Evolutionary conservation across 1,140 invertebrate genomes (phyloP).

Genomic region (Cardiocondyla obscurior): DNA sequence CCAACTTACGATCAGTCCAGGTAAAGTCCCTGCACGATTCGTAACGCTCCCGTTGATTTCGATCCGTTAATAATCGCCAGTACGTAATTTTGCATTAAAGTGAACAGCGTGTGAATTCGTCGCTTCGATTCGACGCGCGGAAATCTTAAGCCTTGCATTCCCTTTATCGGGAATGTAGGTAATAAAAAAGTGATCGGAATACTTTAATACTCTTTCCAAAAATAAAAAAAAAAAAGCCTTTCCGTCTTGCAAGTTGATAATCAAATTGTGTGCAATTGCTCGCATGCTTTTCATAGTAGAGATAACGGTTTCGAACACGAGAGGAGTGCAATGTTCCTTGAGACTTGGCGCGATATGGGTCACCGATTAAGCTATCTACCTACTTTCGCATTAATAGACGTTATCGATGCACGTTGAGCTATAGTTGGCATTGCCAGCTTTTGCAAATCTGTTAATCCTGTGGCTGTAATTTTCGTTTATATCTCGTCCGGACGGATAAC

Average conservation of each 20-base stretch:
- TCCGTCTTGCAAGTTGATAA: neutral
- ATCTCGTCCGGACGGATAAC: neutral
- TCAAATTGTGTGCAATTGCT: conserved; percentile 9
- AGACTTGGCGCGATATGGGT: conserved; percentile 13
- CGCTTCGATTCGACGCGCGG: conserved; percentile 15
- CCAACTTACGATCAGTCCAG: conserved; percentile 81
- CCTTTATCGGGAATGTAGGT: neutral
- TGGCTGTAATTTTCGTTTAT: neutral
- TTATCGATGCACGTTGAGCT: neutral
- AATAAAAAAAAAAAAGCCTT: too few relatives aligned
- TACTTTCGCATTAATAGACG: conserved; percentile 2
- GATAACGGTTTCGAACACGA: neutral
- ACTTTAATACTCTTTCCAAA: too few relatives aligned
- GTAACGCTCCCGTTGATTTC: conserved; percentile 42
- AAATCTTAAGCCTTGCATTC: neutral
- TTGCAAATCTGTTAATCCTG: neutral
- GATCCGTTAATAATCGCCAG: conserved; percentile 8
- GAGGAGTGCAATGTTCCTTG: neutral
- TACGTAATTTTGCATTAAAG: conserved; percentile 41
- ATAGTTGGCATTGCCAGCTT: neutral
- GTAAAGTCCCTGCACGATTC: conserved; percentile 78
- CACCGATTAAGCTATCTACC: conserved; percentile 21
- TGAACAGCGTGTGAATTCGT: conserved; percentile 29
- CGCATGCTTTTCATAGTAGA: neutral
- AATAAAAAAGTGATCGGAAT: too few relatives aligned